A percentile compares a stretch with the other conserved stretches of the same genome.
These are phyloP conservation scores for Anabas testudineus DNA, from an alignment of 2,797 vertebrate species.

Conservation along the genomic window DNA sequence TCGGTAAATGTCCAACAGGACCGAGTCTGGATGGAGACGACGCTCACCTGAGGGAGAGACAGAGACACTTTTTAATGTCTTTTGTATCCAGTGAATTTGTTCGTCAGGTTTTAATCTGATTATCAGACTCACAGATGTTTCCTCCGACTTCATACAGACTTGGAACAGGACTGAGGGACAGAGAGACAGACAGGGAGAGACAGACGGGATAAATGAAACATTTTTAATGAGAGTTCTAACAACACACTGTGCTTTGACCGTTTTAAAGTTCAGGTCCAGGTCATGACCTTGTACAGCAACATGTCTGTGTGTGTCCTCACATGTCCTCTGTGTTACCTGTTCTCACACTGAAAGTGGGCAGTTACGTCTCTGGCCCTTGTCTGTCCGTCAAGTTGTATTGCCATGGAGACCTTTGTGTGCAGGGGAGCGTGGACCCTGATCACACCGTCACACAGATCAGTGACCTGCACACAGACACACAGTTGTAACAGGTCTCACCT, in stretches of 20 bases:
- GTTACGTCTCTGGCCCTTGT: slow-evolving; percentile 91
- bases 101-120: neutral
- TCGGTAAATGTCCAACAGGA: slow-evolving; percentile 66
- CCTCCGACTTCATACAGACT: slow-evolving; percentile 95
- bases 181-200: slow-evolving; percentile 22
- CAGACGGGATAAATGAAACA: neutral
- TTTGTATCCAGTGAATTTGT: neutral
- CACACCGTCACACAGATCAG: slow-evolving; percentile 91
- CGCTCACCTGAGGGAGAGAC: slow-evolving; percentile 64
- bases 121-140: slow-evolving; percentile 90
- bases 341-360: slow-evolving; percentile 90
- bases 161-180: slow-evolving; percentile 74
- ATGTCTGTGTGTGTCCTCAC: neutral
- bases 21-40: slow-evolving; percentile 69
- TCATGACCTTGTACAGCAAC: too few relatives aligned
- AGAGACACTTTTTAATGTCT: neutral
- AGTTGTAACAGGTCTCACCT: neutral
- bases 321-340: slow-evolving; percentile 78
- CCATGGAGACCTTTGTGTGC: slow-evolving; percentile 95
- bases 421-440: slow-evolving; percentile 94
- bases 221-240: too few relatives aligned
- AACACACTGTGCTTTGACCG: too few relatives aligned
- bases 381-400: slow-evolving; percentile 90
- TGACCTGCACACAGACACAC: slow-evolving; percentile 76
- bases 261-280: neutral